phyloP scores from a whole-genome alignment of 2,113 vertebrate species.

The Chaetodon trifascialis region DNA sequence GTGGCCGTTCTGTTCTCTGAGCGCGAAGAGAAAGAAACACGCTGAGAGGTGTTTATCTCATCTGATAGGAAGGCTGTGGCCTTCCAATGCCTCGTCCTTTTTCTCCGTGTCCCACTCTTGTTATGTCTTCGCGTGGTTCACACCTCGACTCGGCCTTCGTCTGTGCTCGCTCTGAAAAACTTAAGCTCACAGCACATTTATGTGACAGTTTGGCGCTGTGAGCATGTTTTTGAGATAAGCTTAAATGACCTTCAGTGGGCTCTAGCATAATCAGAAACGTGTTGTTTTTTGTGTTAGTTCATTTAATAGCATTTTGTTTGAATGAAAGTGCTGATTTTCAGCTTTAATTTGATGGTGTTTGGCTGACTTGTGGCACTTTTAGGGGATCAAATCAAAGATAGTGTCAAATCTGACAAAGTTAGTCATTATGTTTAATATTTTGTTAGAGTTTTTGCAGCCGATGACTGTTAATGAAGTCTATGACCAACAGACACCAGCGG shows the following conservation, averaged over 20 bases:
- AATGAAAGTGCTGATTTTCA: background rate
- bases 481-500: too few species aligned
- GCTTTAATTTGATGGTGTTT: background rate
- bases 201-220: too few species aligned
- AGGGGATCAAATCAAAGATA: background rate
- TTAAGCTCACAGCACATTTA: too few species aligned
- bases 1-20: slow-evolving; percentile 25
- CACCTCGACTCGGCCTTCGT: background rate
- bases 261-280: too few species aligned
- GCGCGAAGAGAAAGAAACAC: background rate
- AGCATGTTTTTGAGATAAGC: too few species aligned
- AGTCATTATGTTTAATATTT: background rate
- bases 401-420: background rate
- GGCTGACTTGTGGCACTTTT: background rate
- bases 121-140: slow-evolving; percentile 24
- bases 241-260: too few species aligned
- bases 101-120: background rate
- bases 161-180: background rate
- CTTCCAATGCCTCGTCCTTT: slow-evolving; percentile 11
- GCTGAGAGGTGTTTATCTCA: slow-evolving; percentile 40
- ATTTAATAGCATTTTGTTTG: too few species aligned
- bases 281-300: too few species aligned
- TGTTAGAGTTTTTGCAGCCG: background rate
- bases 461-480: background rate
- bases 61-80: slow-evolving; percentile 17